phyloP scores from a whole-genome alignment of 2,888 invertebrate genomes.

The Tolmerus cingulatus region DNA sequence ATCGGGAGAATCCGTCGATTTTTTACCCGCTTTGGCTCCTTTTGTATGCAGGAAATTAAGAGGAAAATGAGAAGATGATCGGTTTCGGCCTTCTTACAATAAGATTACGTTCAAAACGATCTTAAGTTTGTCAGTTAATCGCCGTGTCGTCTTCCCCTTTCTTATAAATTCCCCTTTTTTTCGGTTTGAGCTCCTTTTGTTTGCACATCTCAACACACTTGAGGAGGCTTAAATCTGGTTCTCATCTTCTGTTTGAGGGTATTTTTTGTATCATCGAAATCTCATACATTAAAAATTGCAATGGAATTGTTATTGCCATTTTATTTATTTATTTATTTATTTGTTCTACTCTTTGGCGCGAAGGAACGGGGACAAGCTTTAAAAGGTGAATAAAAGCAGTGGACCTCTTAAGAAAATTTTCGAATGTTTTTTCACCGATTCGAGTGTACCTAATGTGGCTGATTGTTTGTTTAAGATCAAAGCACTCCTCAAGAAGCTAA shows the following conservation, averaged over 20 bases:
- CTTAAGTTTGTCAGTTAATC: conserved; percentile 19
- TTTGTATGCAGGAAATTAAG: conserved; percentile 27
- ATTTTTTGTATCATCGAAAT: neutral
- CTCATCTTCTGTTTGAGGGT: neutral
- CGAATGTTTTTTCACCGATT: neutral
- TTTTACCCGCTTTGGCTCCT: neutral
- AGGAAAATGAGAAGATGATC: conserved; percentile 31
- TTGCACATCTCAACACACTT: neutral
- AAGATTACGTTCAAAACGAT: conserved; percentile 13
- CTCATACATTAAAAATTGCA: neutral
- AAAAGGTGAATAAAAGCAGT: neutral
- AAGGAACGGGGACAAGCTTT: neutral
- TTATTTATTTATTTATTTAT: neutral
- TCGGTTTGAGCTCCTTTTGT: neutral
- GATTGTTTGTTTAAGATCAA: conserved; percentile 21
- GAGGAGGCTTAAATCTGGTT: neutral
- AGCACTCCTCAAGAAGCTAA: conserved; percentile 6
- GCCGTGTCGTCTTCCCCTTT: conserved; percentile 25
- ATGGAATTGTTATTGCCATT: neutral
- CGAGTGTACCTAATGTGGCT: conserved; percentile 2
- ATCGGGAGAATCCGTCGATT: neutral
- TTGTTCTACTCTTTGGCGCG: neutral
- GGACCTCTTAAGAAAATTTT: neutral
- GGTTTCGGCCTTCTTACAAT: neutral
- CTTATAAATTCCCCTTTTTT: neutral